Percentiles rank a stretch among this genome's conserved stretches.
These are phyloP conservation scores for Melitaea athalia DNA, from an alignment of 2,888 invertebrate species.

Conservation along the genomic window DNA sequence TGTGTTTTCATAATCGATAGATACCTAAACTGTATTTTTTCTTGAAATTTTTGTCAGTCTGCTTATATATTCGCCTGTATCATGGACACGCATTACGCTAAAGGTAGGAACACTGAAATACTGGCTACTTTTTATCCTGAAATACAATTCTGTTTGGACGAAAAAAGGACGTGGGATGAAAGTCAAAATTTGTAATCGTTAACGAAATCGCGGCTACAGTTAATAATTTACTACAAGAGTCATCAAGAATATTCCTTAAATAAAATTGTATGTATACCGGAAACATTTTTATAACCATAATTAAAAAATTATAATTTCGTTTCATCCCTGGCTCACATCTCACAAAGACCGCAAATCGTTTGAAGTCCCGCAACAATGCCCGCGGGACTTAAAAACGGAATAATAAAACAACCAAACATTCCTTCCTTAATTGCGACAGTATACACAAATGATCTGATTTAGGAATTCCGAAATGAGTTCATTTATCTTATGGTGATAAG, in stretches of 20 bases:
- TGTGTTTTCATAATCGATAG: too few species aligned
- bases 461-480: neutral
- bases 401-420: conserved; percentile 19
- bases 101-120: too few species aligned
- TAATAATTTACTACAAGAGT: neutral
- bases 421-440: neutral
- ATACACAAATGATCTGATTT: neutral
- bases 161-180: too few species aligned
- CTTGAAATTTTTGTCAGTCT: too few species aligned
- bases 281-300: conserved; percentile 15
- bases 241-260: neutral
- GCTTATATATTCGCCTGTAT: too few species aligned
- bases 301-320: conserved; percentile 29
- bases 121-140: too few species aligned
- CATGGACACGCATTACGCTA: too few species aligned
- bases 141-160: too few species aligned
- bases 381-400: conserved; percentile 27
- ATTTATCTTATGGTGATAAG: neutral
- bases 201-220: too few species aligned
- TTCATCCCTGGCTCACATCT: conserved; percentile 32
- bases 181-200: too few species aligned
- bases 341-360: conserved; percentile 32
- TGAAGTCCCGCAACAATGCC: conserved; percentile 35
- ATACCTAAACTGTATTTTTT: too few species aligned
- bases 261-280: conserved; percentile 11